Conservation (phyloP, 2,888 invertebrate genomes). For the Cataglyphis altisquamis region DNA sequence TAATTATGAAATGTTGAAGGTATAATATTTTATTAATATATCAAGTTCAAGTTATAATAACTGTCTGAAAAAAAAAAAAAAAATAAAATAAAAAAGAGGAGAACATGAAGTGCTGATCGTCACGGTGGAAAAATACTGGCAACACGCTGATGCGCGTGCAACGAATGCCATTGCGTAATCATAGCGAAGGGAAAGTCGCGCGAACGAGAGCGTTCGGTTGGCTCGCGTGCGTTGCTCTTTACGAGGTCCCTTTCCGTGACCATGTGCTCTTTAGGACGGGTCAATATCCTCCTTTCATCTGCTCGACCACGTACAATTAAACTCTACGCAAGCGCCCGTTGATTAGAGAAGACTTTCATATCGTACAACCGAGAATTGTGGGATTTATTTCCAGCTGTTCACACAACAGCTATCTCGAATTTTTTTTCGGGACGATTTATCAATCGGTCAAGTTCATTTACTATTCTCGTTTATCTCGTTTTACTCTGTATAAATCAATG, state of each 20-base stretch:
- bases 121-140: slow-evolving; percentile 43
- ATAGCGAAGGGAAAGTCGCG: slow-evolving; percentile 70
- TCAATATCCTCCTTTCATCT: slow-evolving; percentile 77
- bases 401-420: background rate
- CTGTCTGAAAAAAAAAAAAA: background rate
- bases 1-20: background rate
- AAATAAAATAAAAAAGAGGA: background rate
- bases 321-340: slow-evolving; percentile 70
- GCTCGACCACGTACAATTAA: slow-evolving; percentile 71
- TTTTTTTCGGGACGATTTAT: slow-evolving; percentile 6
- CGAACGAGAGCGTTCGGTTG: slow-evolving; percentile 66
- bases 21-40: background rate
- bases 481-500: background rate
- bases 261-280: slow-evolving; percentile 75
- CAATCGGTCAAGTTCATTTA: background rate
- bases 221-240: slow-evolving; percentile 69
- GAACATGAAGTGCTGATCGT: slow-evolving; percentile 48
- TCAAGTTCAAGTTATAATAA: slow-evolving; percentile 11
- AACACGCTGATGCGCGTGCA: slow-evolving; percentile 62
- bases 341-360: slow-evolving; percentile 63
- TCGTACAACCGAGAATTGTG: slow-evolving; percentile 51
- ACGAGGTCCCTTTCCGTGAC: slow-evolving; percentile 75
- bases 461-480: background rate
- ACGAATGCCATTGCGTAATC: slow-evolving; percentile 73
- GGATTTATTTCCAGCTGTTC: slow-evolving; percentile 39